Evolutionary conservation across 1,140 invertebrate species (phyloP).

Genomic region (Laupala kohalensis): DNA sequence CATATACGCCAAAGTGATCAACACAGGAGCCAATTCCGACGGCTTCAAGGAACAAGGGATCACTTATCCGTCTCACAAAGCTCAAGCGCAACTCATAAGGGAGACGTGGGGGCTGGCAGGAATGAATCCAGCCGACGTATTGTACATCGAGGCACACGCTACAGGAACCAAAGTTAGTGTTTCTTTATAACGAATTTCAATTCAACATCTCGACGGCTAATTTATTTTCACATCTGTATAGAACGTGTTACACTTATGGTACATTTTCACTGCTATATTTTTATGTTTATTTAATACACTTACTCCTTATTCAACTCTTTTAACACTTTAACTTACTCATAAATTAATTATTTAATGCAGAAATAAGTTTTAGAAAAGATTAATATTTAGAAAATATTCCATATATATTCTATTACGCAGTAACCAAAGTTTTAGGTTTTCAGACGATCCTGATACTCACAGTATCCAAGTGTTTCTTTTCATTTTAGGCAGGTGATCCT

Average conservation of each 20-base stretch:
- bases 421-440: background rate
- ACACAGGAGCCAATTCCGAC: slow-evolving; percentile 69
- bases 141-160: slow-evolving; percentile 89
- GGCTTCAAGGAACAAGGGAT: slow-evolving; percentile 82
- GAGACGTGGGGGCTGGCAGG: slow-evolving; percentile 78
- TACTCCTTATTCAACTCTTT: too few relatives aligned
- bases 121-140: slow-evolving; percentile 63
- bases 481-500: slow-evolving; percentile 54
- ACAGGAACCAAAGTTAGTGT: slow-evolving; percentile 75
- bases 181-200: too few relatives aligned
- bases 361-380: background rate
- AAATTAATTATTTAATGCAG: too few relatives aligned
- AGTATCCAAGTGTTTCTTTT: too few relatives aligned
- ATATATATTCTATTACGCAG: background rate
- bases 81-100: slow-evolving; percentile 62
- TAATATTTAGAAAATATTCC: background rate
- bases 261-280: background rate
- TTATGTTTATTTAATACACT: too few relatives aligned
- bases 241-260: background rate
- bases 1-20: slow-evolving; percentile 43
- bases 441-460: too few relatives aligned
- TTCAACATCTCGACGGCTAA: too few relatives aligned
- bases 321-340: too few relatives aligned
- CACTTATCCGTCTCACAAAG: slow-evolving; percentile 74
- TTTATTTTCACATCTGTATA: background rate